Evolutionary conservation across 2,797 vertebrate species (phyloP).

Genomic region (Brachyalestes nurse): DNA sequence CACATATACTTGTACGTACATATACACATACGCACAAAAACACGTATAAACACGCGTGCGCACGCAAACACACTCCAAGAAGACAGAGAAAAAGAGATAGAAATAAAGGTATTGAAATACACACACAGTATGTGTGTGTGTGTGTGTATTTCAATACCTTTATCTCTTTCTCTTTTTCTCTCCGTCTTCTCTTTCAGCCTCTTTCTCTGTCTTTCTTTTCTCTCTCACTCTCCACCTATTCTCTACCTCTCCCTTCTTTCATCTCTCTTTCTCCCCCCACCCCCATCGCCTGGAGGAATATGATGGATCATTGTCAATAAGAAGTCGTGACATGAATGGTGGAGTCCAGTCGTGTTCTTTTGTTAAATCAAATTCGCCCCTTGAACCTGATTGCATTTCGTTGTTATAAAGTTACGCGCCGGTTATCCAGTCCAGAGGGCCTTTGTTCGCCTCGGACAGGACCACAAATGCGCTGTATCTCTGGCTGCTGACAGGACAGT

Average conservation of each 20-base stretch:
- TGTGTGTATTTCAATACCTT: too few species aligned
- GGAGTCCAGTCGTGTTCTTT: conserved; percentile 9
- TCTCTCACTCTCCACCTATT: not conserved
- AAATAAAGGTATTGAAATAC: too few species aligned
- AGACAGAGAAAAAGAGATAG: too few species aligned
- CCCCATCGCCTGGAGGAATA: conserved; percentile 5
- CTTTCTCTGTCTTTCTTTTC: too few species aligned
- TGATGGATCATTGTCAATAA: conserved; percentile 31
- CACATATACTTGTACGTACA: too few species aligned
- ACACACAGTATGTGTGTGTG: too few species aligned
- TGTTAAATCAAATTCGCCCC: conserved; percentile 44
- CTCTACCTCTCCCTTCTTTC: not conserved
- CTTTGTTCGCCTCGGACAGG: not conserved
- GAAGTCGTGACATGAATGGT: conserved; percentile 19
- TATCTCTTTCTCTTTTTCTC: not conserved
- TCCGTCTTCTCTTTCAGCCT: not conserved
- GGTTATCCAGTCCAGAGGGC: conserved; percentile 21
- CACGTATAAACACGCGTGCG: too few species aligned
- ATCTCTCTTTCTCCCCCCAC: not conserved
- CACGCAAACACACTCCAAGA: too few species aligned
- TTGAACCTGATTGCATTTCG: conserved; percentile 49
- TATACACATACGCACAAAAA: too few species aligned
- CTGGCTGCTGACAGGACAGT: not conserved
- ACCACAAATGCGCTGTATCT: not conserved
- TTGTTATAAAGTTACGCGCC: conserved; percentile 12